Evolutionary conservation across 1,140 invertebrate species (phyloP).

Genomic region (Aphaenogaster floridana): DNA sequence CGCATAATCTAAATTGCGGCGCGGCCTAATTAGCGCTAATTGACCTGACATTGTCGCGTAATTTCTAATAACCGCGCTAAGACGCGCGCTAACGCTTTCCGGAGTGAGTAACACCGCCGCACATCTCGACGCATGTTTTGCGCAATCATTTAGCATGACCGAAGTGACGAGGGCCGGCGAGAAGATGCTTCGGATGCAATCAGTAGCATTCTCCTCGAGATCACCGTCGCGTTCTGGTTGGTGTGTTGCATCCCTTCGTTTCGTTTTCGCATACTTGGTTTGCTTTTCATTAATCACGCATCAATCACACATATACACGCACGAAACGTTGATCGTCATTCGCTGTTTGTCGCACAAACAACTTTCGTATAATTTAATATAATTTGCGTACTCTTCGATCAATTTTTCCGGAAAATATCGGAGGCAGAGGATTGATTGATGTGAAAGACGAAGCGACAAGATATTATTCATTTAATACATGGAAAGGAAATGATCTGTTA

Average conservation of each 20-base stretch:
- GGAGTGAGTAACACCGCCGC: conserved; percentile 66
- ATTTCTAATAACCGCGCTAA: conserved; percentile 33
- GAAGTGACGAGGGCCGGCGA: not conserved
- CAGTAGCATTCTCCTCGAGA: conserved; percentile 51
- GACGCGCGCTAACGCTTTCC: conserved; percentile 49
- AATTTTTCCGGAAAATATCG: not conserved
- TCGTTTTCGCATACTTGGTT: not conserved
- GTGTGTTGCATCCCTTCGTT: not conserved
- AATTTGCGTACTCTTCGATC: not conserved
- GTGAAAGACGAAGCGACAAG: not conserved
- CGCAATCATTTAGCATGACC: conserved; percentile 66
- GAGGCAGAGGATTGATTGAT: not conserved
- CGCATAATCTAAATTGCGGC: conserved; percentile 27
- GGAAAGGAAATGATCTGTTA: too few relatives aligned
- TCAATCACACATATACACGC: conserved; percentile 1
- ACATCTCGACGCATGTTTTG: conserved; percentile 58
- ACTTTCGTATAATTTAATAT: not conserved
- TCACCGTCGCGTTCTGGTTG: conserved; percentile 9
- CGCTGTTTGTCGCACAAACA: not conserved
- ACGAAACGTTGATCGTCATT: not conserved
- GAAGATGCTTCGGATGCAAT: conserved; percentile 38
- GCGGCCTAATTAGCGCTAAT: conserved; percentile 48
- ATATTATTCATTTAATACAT: not conserved
- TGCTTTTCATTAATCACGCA: conserved; percentile 9
- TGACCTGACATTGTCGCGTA: conserved; percentile 41